These are phyloP conservation scores for Helarctos malayanus DNA, from an alignment of 2,797 vertebrate species.

Conservation along the genomic window DNA sequence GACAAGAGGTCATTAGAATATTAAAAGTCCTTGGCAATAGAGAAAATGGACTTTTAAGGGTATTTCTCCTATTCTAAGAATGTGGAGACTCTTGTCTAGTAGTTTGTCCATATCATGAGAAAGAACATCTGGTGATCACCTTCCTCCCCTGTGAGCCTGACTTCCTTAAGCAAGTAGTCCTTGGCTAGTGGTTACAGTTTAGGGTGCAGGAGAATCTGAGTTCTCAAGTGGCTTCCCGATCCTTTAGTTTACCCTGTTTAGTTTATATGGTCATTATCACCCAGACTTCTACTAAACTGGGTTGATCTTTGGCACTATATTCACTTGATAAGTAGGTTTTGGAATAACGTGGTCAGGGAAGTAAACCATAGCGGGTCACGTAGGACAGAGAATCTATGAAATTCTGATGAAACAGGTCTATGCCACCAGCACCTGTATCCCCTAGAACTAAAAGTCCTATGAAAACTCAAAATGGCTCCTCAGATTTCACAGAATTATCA, in stretches of 20 bases:
- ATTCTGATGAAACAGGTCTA: background rate
- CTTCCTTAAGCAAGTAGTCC: background rate
- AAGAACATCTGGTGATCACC: accelerated
- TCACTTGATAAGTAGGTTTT: background rate
- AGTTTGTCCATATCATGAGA: background rate
- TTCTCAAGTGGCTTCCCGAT: background rate
- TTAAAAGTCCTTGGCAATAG: background rate
- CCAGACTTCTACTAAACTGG: background rate
- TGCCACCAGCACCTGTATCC: background rate
- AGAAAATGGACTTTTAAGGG: background rate
- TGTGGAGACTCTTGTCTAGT: accelerated
- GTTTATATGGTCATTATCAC: no score
- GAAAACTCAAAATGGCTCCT: background rate
- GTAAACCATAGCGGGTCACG: accelerated
- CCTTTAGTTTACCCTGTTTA: background rate
- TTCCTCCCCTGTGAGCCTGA: no score
- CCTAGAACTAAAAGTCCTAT: accelerated
- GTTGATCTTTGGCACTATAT: background rate
- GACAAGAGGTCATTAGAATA: background rate
- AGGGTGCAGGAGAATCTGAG: accelerated
- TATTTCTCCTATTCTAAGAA: background rate
- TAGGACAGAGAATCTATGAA: background rate
- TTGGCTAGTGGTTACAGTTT: accelerated
- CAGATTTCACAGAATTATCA: background rate
- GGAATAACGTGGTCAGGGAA: accelerated